Evolutionary conservation across 1,140 invertebrate genomes (phyloP), one percentile per base, ranked within the genome.

Genomic region (Stenopsyche tienmushanensis): DNA sequence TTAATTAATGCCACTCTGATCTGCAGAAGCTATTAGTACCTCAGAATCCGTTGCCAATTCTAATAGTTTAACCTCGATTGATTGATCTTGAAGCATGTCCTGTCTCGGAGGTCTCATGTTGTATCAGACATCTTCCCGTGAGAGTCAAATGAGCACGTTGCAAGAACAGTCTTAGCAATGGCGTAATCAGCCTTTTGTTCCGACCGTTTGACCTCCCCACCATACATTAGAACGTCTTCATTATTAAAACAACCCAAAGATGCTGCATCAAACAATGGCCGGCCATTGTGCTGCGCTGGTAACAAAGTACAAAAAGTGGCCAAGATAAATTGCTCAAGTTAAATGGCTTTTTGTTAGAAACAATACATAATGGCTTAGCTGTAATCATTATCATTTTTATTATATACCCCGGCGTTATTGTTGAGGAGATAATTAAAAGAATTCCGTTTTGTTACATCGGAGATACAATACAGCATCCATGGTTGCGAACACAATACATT

Each of bases 321-420:
- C 49, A 69, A 69, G 67, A 69, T 65, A 65, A 69, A 69, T 69
- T 64, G 67, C 57, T 65, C 62, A 60, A 59, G 62, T 69, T 69
- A 69, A 69, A 69, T 58, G 63, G 67, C 49, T 65, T 69, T 69
- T 69, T 65, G 62, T 69, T 65, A 69, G 64, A 69, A 69, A 69
- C 67, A 69, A 69, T 69, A 65, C 63, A 65, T 69, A 69, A 69
- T 69, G 63, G 67, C 52, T 44, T 52, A 44, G 24, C 54, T 25
- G 41, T 64, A 67, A 57, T 63, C 65, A 39, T 62, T 62, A 53
- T 62, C 47, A 50, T 50, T 55, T 62, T 62, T 66, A 62, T 62
- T 66, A 66, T 62, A 50, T 50, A 50, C 21, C 2, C 47, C 21
- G 47, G 47, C 47, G 15, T n/a, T 41, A 53, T 57, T 57, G 55